Percentiles rank a stretch among this genome's conserved stretches.
Conservation (phyloP, 2,888 invertebrate genomes). For the Orchestes rusci region DNA sequence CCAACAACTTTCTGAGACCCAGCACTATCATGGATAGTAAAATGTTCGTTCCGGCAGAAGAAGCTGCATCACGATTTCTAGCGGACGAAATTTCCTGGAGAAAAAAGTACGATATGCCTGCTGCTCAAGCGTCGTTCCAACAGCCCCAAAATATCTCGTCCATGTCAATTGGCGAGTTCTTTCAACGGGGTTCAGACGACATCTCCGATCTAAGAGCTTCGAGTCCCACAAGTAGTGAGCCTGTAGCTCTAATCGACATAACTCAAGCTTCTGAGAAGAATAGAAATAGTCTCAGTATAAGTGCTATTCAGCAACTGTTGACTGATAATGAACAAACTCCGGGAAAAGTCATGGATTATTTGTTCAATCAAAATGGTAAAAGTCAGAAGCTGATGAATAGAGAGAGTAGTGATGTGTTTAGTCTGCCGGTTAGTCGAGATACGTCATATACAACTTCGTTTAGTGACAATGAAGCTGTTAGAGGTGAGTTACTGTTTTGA, state of each 20-base stretch:
- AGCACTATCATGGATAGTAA: too few relatives aligned
- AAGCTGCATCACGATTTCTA: conserved; percentile 40
- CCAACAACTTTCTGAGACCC: too few relatives aligned
- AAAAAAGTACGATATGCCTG: conserved; percentile 35
- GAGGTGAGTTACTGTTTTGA: conserved; percentile 4
- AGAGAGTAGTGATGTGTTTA: conserved; percentile 15
- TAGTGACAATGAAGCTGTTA: conserved; percentile 29
- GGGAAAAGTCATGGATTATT: conserved; percentile 11
- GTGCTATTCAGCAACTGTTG: conserved; percentile 25
- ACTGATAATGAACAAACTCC: conserved; percentile 29
- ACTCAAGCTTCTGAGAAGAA: conserved; percentile 8
- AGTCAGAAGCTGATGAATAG: too few relatives aligned
- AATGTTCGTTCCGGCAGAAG: conserved; percentile 37
- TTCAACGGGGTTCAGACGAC: conserved; percentile 42
- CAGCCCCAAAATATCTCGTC: conserved; percentile 3
- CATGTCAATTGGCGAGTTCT: conserved; percentile 45
- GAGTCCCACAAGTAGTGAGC: conserved; percentile 30
- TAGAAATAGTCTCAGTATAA: conserved; percentile 31
- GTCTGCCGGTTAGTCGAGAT: conserved; percentile 28
- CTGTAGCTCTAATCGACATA: conserved; percentile 34
- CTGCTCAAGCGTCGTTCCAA: conserved; percentile 19
- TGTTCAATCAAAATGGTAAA: conserved; percentile 10
- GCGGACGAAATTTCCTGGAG: conserved; percentile 45
- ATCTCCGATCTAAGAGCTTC: conserved; percentile 31
- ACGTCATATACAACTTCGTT: conserved; percentile 29